phyloP scores from a whole-genome alignment of 2,888 invertebrate genomes.

The Cancer borealis region DNA sequence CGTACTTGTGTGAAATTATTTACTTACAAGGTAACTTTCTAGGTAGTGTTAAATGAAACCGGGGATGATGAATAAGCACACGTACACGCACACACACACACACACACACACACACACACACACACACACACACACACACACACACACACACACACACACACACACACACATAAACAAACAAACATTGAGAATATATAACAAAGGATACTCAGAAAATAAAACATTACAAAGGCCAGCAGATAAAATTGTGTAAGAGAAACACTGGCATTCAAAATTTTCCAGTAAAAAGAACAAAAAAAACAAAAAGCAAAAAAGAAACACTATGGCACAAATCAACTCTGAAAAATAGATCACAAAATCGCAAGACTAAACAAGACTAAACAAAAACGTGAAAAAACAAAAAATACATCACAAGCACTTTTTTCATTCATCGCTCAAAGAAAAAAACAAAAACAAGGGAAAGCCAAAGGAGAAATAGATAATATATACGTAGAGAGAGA shows the following conservation, averaged over 20 bases:
- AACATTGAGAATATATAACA: not conserved
- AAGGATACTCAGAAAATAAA: not conserved
- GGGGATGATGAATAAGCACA: not conserved
- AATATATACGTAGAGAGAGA: not conserved
- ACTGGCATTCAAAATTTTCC: not conserved
- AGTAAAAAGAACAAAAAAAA: not conserved
- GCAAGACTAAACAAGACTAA: not conserved
- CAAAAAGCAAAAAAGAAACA: not conserved
- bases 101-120: not conserved
- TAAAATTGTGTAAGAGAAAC: not conserved
- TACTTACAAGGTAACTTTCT: too few species aligned
- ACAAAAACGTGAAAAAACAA: not conserved
- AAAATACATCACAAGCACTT: not conserved
- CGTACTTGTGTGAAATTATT: too few species aligned
- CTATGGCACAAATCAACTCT: not conserved
- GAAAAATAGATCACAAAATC: conserved; percentile 1
- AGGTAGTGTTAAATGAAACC: too few species aligned
- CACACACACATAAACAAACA: not conserved
- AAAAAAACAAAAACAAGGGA: not conserved
- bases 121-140: too few species aligned
- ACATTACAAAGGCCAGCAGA: not conserved
- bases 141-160: too few species aligned
- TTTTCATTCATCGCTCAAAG: conserved; percentile 8
- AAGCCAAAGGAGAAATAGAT: too few species aligned
- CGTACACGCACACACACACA: not conserved